phyloP scores from a whole-genome alignment of 1,140 invertebrate species.

The Adelges cooleyi region DNA sequence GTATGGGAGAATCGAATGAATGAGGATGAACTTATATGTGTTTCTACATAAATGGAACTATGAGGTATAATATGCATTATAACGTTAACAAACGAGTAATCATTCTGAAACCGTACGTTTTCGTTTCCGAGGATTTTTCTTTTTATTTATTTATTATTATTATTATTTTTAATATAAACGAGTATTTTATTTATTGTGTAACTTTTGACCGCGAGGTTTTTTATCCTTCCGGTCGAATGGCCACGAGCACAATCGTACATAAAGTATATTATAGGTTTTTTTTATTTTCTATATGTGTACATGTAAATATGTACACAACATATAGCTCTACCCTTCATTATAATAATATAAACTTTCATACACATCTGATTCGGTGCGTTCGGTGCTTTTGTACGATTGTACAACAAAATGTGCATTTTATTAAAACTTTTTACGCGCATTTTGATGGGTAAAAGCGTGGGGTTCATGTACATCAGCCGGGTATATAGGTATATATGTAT shows the following conservation, averaged over 20 bases:
- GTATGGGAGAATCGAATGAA: no score
- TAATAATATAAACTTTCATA: constrained; percentile 24
- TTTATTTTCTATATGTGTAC: constrained; percentile 5
- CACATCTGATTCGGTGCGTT: neutral
- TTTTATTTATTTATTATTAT: neutral
- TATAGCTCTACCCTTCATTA: constrained; percentile 17
- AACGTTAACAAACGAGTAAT: constrained; percentile 16
- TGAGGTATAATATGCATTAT: no score
- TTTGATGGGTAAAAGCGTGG: neutral
- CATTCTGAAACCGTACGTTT: constrained; percentile 8
- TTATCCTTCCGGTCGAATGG: neutral
- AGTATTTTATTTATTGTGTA: constrained; percentile 3
- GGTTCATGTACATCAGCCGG: neutral
- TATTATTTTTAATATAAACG: neutral
- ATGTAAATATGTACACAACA: no score
- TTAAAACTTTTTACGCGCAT: constrained; percentile 21
- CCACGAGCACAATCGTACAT: neutral
- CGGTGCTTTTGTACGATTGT: neutral
- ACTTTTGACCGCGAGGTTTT: constrained; percentile 19
- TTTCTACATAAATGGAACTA: no score
- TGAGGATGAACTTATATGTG: no score
- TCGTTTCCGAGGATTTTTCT: neutral
- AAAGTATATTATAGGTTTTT: no score
- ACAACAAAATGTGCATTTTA: constrained; percentile 20
- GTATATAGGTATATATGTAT: no score